Evolutionary conservation across 2,113 vertebrate species (phyloP).

Genomic region (Ciconia boyciana): DNA sequence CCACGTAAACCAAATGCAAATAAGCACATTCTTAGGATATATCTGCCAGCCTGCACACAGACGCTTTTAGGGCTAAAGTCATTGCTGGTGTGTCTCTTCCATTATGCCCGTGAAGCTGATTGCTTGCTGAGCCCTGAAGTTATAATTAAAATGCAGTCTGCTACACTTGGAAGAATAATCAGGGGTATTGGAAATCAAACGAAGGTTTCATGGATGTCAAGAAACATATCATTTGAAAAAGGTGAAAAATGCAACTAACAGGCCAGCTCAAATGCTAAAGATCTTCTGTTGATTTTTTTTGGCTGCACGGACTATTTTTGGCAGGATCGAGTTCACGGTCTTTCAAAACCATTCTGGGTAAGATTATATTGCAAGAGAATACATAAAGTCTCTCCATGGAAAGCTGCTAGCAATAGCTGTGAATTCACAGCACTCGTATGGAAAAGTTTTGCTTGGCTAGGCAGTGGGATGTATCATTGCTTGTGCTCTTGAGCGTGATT

Average conservation of each 20-base stretch:
- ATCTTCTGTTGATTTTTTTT: conserved; percentile 38
- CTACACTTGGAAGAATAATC: background rate
- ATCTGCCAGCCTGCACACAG: background rate
- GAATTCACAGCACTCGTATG: background rate
- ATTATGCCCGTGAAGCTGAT: background rate
- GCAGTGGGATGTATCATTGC: background rate
- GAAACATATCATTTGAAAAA: conserved; percentile 8
- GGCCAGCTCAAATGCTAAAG: conserved; percentile 8
- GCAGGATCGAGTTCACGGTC: background rate
- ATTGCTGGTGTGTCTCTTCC: background rate
- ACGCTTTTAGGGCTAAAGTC: background rate
- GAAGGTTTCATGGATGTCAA: conserved; percentile 8
- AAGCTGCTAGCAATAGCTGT: conserved; percentile 33
- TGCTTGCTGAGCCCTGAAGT: background rate
- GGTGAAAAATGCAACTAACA: conserved; percentile 32
- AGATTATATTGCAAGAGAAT: conserved; percentile 11
- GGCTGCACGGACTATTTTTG: conserved; percentile 19
- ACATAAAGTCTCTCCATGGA: background rate
- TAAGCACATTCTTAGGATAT: conserved; percentile 31
- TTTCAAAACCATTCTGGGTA: conserved; percentile 39
- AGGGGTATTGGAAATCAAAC: background rate
- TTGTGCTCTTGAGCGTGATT: background rate
- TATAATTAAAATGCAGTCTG: conserved; percentile 4
- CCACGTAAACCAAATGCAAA: conserved; percentile 46
- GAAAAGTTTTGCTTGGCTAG: conserved; percentile 31